Base-by-base conservation (phyloP, 2,797 vertebrate genomes). In the Leptodactylus fallax region DNA sequence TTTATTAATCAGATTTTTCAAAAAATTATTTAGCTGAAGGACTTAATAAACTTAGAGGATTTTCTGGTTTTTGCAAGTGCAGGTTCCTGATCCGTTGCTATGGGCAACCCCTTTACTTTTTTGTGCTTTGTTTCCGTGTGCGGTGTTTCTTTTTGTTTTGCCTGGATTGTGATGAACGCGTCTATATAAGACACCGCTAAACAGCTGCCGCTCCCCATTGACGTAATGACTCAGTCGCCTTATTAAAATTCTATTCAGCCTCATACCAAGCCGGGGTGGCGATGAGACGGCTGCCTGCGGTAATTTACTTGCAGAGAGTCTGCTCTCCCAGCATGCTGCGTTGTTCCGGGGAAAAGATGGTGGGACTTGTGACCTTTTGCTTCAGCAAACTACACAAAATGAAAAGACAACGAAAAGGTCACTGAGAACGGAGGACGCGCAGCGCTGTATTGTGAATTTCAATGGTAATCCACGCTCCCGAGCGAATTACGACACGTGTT, bases 161-260 rank as follows among this genome's bases (percentile, higher is more conserved):
- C n/a, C 23, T 23, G 36, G 2, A 45, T 55, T 74, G 67, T n/a
- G 67, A 61, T 21, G 61, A 74, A 61, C 27, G 65, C 10, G 51
- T 69, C 14, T 63, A n/a, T 21, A n/a, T 77, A 16, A 53, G 3
- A 45, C 2, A 9, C 55, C 25, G 21, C 45, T 19, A 17, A 49
- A 16, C 79, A 63, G 69, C 86, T 82, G 85, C 76, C 58, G 27
- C n/a, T 47, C 21, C 19, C 78, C 51, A 61, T 74, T 82, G 86
- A 87, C 21, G 86, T 56, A 78, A 36, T 36, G 58, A 80, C n/a
- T 55, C 61, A 25, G 45, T 65, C n/a, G 65, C 23, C 86, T 87
- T 83, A 83, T 87, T 87, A 78, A 55, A 23, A 87, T 87, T 87
- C 86, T 77, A 51, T 45, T 77, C 80, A 83, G 81, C 74, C 72